Evolutionary conservation across 64 coral and sea anemone species (phyloP).

Genomic region (Anthopleura sola): DNA sequence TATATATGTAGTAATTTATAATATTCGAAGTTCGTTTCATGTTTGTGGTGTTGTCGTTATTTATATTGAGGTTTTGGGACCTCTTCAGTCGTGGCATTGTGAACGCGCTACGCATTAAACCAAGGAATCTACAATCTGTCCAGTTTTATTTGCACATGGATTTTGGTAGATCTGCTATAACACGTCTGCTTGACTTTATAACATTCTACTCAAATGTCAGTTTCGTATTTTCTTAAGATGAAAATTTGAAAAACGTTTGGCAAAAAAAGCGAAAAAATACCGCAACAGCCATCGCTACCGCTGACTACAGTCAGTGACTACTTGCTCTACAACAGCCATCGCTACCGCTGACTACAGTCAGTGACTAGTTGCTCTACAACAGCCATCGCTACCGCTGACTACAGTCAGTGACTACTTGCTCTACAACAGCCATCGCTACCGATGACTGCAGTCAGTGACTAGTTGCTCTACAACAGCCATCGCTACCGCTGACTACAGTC

Average conservation of each 20-base stretch:
- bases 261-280: neutral
- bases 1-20: too few relatives aligned
- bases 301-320: too few relatives aligned
- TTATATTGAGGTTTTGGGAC: too few relatives aligned
- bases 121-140: neutral
- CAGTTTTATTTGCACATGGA: conserved; percentile 2
- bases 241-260: neutral
- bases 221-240: neutral
- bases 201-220: conserved; percentile 12
- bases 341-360: too few relatives aligned
- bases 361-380: too few relatives aligned
- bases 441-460: too few relatives aligned
- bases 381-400: neutral
- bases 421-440: neutral
- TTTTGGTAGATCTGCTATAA: neutral
- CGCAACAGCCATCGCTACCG: neutral
- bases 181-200: neutral
- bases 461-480: neutral
- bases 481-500: neutral
- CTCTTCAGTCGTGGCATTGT: neutral
- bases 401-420: too few relatives aligned
- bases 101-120: neutral
- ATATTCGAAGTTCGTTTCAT: too few relatives aligned
- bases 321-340: neutral
- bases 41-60: too few relatives aligned